Percentiles rank a stretch among this genome's conserved stretches.
Evolutionary conservation across 2,113 vertebrate genomes (phyloP).

Genomic region (human (Homo sapiens)): GRCh38 chr13:99539501-99540000

Average conservation of each 20-base stretch:
- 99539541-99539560: conserved; percentile 92
- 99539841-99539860: not conserved
- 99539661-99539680: conserved; percentile 49
- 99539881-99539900: not conserved
- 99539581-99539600: conserved; percentile 57
- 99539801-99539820: not conserved
- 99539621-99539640: conserved; percentile 51
- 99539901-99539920: not conserved
- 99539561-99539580: conserved; percentile 75
- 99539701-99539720: not conserved
- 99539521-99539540: conserved; percentile 91
- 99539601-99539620: conserved; percentile 55
- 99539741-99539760: not conserved
- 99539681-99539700: not conserved
- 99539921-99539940: not conserved
- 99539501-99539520: conserved; percentile 86
- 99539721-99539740: conserved; percentile 44
- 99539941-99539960: not conserved
- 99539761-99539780: not conserved
- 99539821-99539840: not conserved
- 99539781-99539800: not conserved
- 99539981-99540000: not conserved
- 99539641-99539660: not conserved
- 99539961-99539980: conserved; percentile 15
- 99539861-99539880: not conserved